These are phyloP conservation scores for Carollia perspicillata DNA, from an alignment of 2,113 vertebrate species.

Conservation along the genomic window DNA sequence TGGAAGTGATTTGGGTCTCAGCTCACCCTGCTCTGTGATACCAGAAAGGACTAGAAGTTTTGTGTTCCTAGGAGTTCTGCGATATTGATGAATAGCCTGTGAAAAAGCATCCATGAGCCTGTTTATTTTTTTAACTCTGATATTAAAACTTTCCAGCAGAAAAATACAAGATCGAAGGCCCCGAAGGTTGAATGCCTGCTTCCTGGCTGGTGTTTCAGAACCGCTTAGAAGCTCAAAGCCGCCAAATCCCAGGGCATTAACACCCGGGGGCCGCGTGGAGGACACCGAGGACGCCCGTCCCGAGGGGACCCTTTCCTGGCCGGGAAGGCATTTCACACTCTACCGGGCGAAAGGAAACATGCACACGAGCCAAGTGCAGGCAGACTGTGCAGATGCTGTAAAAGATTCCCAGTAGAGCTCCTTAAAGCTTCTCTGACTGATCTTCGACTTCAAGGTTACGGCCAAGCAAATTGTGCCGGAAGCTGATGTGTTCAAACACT, in stretches of 20 bases:
- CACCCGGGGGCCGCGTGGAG: background rate
- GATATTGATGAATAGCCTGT: conserved; percentile 11
- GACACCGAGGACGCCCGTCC: background rate
- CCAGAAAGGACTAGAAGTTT: background rate
- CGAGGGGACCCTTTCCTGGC: background rate
- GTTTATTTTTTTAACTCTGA: conserved; percentile 46
- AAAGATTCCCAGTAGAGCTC: conserved; percentile 33
- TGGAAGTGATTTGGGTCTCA: background rate
- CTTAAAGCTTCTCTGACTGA: conserved; percentile 43
- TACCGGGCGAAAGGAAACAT: conserved; percentile 43
- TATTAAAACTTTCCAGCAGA: conserved; percentile 50
- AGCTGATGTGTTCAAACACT: background rate
- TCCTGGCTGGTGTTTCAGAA: background rate
- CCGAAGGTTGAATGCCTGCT: background rate
- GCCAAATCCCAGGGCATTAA: background rate
- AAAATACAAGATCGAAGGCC: conserved; percentile 44
- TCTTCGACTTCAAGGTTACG: conserved; percentile 33
- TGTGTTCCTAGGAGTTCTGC: background rate
- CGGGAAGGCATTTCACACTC: conserved; percentile 40
- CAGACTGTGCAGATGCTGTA: conserved; percentile 1
- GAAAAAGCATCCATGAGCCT: background rate
- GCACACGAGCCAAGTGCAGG: conserved; percentile 51
- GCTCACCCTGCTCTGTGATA: background rate
- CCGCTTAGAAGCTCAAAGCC: conserved; percentile 17
- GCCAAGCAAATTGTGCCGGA: background rate